Percentiles rank a stretch among this genome's conserved stretches.
phyloP scores from a whole-genome alignment of 2,888 invertebrate genomes.

The Brenthis ino region DNA sequence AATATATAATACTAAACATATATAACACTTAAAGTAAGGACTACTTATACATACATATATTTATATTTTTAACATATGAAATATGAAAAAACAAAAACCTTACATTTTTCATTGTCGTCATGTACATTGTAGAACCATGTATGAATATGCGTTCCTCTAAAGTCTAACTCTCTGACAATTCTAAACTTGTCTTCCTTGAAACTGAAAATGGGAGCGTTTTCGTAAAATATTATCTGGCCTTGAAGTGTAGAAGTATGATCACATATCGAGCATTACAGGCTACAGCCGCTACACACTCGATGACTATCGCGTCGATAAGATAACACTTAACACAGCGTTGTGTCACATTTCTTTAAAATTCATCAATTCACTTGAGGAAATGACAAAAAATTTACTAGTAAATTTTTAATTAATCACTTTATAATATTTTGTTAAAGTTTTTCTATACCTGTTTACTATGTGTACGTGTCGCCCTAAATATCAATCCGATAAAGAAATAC shows the following conservation, averaged over 20 bases:
- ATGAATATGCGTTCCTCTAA: too few species aligned
- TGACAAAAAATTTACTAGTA: neutral
- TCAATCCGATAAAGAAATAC: too few species aligned
- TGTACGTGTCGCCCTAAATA: too few species aligned
- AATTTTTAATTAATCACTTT: slow-evolving; percentile 1
- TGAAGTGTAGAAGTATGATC: neutral
- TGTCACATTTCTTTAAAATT: slow-evolving; percentile 9
- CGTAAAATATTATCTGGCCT: neutral
- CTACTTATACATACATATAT: too few species aligned
- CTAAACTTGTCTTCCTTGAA: too few species aligned
- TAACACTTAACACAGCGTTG: neutral
- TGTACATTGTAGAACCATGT: too few species aligned
- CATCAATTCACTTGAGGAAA: slow-evolving; percentile 1
- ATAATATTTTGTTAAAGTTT: neutral
- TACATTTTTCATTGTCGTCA: too few species aligned
- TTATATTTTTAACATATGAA: too few species aligned
- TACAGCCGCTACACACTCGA: neutral
- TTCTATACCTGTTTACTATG: neutral
- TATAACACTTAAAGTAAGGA: too few species aligned
- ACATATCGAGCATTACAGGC: neutral
- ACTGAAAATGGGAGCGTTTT: neutral
- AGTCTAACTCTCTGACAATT: too few species aligned
- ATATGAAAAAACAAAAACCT: too few species aligned
- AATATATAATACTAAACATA: too few species aligned
- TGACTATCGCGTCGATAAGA: slow-evolving; percentile 11